phyloP scores from a whole-genome alignment of 2,113 vertebrate species.

The Dasyprocta punctata region DNA sequence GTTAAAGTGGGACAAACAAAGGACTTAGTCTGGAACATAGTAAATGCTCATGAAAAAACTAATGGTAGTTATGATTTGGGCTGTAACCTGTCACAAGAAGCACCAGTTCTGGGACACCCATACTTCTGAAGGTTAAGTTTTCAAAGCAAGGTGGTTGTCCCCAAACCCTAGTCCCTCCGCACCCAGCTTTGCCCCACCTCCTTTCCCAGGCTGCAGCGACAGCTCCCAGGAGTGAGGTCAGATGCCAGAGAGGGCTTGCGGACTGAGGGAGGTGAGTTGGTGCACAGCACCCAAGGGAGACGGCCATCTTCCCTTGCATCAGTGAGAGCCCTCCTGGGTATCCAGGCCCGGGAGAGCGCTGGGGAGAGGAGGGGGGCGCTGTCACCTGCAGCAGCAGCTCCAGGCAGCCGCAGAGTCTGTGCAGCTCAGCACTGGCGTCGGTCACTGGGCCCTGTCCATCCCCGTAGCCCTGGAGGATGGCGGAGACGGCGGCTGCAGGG shows the following conservation, averaged over 20 bases:
- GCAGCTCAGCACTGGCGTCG: constrained; percentile 83
- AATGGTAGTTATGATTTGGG: not conserved
- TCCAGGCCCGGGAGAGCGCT: not conserved
- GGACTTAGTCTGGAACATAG: not conserved
- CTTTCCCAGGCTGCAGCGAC: not conserved
- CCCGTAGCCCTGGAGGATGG: constrained; percentile 78
- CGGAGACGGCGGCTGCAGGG: constrained; percentile 60
- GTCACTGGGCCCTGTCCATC: constrained; percentile 79
- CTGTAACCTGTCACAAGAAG: not conserved
- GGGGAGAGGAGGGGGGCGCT: accelerated
- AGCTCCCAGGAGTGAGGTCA: not conserved
- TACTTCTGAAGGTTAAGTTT: not conserved
- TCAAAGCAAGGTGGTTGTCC: not conserved
- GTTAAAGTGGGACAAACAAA: not conserved
- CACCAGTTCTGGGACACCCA: not conserved
- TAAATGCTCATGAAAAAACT: not conserved
- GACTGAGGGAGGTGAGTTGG: too few relatives aligned
- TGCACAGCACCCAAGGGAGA: not conserved
- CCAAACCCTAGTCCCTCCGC: too few relatives aligned
- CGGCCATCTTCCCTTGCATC: not conserved
- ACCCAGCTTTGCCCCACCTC: not conserved
- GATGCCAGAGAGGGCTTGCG: not conserved
- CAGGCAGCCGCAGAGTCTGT: constrained; percentile 86
- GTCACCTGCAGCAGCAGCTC: constrained; percentile 88
- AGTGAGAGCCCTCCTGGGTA: not conserved